A percentile compares a stretch with the other conserved stretches of the same genome.
Conservation (phyloP, 2,797 vertebrate species). For the Dryobates pubescens region DNA sequence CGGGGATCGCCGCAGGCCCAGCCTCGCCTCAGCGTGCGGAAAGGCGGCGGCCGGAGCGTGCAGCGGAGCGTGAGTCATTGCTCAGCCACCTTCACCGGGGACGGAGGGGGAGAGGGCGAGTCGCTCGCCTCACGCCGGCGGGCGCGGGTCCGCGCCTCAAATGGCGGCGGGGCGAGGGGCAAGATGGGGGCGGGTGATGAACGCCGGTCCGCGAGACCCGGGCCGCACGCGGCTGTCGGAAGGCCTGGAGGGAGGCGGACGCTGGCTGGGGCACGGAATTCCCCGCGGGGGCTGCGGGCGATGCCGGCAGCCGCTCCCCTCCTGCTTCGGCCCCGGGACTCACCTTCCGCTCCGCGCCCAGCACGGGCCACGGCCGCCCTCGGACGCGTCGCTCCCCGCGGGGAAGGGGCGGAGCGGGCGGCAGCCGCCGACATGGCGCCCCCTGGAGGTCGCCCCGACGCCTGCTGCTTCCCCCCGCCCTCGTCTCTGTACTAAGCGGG, state of each 20-base stretch:
- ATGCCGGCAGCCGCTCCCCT: neutral
- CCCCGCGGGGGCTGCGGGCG: neutral
- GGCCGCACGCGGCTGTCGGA: neutral
- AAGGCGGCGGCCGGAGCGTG: too few relatives aligned
- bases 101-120: too few relatives aligned
- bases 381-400: neutral
- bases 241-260: neutral
- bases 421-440: neutral
- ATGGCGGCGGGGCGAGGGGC: neutral
- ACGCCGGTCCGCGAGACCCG: neutral
- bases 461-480: too few relatives aligned
- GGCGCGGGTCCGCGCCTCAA: neutral
- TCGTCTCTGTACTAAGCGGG: neutral
- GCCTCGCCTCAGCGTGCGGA: neutral
- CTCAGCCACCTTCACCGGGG: neutral
- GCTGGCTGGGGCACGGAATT: neutral
- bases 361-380: neutral
- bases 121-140: neutral
- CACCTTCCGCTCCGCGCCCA: neutral
- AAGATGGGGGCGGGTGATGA: neutral
- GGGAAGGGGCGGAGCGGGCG: neutral
- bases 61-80: neutral
- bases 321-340: neutral
- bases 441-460: neutral
- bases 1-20: neutral